Base-by-base conservation (phyloP, 1,140 invertebrate genomes). In the Atta colombica region DNA sequence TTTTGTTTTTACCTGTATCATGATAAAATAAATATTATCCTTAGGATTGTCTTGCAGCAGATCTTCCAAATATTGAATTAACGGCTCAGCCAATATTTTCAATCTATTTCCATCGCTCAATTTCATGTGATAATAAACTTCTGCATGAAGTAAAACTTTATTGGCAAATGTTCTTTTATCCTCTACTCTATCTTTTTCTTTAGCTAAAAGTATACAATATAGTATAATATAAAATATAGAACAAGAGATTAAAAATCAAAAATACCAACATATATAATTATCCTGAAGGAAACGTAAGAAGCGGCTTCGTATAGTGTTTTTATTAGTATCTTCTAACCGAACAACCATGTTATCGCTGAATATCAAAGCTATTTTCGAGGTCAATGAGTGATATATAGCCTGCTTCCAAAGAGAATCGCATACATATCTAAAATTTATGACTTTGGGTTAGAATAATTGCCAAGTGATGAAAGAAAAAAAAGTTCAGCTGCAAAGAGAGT, bases 31-130 rank as follows among this genome's bases (percentile, higher is more conserved):
- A 28, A 87, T 61, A 65, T 82, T 88, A 2, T 85, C 55, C 3
- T 12, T 45, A 2, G 63, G n/a, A 71, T 45, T 21, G 21, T 55
- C 75, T 72, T 89, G n/a, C 12, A 89, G 14, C 0, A 89, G 10
- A 60, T 81, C 74, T 65, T 72, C 58, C 39, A 89, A 58, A 21
- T 89, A 89, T 53, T 66, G 28, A 35, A 89, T 25, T 10, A 89
- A 16, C 8, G 88, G 80, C 0, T 2, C 35, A 1, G 39, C 31
- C 0, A 88, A 10, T 61, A 3, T 16, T 5, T 2, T 16, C 14
- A 84, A n/a, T 75, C 28, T 84, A 10, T 0, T 35, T 14, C 69
- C 69, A 18, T 84, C n/a, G 10, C 7, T 51, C 8, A 84, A 8
- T 31, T 14, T 84, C 80, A 84, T 84, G n/a, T 35, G 55, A 84